phyloP scores from a whole-genome alignment of 2,888 invertebrate species.

The Bellardia pandia region DNA sequence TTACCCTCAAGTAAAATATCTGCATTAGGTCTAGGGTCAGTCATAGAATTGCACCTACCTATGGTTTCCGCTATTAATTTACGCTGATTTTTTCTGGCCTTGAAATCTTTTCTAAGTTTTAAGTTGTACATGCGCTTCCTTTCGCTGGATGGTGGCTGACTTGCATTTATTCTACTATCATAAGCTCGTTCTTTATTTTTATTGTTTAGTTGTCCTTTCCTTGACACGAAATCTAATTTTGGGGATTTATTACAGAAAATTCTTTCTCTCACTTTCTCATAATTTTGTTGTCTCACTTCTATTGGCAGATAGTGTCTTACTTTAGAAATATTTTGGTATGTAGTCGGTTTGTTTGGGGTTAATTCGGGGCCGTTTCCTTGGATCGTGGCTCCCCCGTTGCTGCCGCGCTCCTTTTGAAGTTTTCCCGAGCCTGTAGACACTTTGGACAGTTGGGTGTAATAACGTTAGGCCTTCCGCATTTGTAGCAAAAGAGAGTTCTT shows the following conservation, averaged over 20 bases:
- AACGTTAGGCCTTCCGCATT: constrained; percentile 3
- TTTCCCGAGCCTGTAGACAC: constrained; percentile 9
- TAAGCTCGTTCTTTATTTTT: too few relatives aligned
- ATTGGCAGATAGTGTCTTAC: not conserved
- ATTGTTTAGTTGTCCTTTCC: too few relatives aligned
- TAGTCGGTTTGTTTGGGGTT: not conserved
- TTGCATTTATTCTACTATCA: too few relatives aligned
- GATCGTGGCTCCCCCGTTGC: constrained; percentile 25
- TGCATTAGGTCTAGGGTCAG: too few relatives aligned
- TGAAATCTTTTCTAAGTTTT: too few relatives aligned
- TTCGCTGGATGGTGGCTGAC: too few relatives aligned
- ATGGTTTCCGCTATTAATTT: too few relatives aligned
- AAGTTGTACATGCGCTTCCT: too few relatives aligned
- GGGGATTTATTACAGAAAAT: not conserved
- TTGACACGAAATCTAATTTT: too few relatives aligned
- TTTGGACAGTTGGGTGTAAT: constrained; percentile 6
- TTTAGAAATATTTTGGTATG: not conserved
- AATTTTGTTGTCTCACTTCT: constrained; percentile 1
- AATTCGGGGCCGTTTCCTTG: not conserved
- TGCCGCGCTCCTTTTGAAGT: not conserved
- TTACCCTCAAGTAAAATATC: too few relatives aligned
- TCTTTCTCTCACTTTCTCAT: not conserved
- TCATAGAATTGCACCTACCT: too few relatives aligned
- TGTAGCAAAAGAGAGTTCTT: constrained; percentile 24
- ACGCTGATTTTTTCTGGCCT: too few relatives aligned